Conservation (phyloP, 2,113 vertebrate species). For the Heptranchias perlo region DNA sequence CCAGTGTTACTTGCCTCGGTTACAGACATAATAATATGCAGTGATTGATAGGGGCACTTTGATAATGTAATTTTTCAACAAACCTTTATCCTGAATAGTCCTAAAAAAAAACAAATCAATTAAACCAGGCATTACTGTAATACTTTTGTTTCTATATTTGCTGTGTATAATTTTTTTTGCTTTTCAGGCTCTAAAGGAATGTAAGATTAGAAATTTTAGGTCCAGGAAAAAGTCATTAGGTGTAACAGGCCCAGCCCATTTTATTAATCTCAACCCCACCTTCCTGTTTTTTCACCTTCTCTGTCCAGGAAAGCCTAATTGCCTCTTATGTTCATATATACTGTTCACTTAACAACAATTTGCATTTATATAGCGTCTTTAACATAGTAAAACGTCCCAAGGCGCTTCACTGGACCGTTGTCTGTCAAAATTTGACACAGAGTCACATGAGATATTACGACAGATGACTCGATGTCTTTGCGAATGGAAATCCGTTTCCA, state of each 20-base stretch:
- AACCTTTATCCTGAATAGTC: not conserved
- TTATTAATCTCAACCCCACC: not conserved
- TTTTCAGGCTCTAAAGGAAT: not conserved
- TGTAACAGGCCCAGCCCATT: not conserved
- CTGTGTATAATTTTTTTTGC: not conserved
- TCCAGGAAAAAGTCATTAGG: not conserved
- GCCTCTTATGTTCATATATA: not conserved
- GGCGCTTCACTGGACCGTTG: not conserved
- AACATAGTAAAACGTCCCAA: not conserved
- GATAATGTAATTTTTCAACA: constrained; percentile 25
- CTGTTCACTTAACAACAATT: not conserved
- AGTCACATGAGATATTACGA: not conserved
- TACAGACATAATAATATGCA: not conserved
- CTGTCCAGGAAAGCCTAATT: not conserved
- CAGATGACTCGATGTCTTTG: too few relatives aligned
- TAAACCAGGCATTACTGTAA: not conserved
- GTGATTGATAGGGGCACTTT: constrained; percentile 27
- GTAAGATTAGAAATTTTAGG: not conserved
- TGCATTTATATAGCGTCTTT: not conserved
- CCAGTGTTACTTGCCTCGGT: not conserved
- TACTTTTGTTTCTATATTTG: not conserved
- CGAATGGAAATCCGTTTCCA: too few relatives aligned
- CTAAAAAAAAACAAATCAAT: constrained; percentile 1
- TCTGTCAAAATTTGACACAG: not conserved
- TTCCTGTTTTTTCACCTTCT: not conserved